A percentile compares a stretch with the other conserved stretches of the same genome.
These are phyloP conservation scores for Paramisgurnus dabryanus DNA, from an alignment of 2,113 vertebrate species.

Conservation along the genomic window DNA sequence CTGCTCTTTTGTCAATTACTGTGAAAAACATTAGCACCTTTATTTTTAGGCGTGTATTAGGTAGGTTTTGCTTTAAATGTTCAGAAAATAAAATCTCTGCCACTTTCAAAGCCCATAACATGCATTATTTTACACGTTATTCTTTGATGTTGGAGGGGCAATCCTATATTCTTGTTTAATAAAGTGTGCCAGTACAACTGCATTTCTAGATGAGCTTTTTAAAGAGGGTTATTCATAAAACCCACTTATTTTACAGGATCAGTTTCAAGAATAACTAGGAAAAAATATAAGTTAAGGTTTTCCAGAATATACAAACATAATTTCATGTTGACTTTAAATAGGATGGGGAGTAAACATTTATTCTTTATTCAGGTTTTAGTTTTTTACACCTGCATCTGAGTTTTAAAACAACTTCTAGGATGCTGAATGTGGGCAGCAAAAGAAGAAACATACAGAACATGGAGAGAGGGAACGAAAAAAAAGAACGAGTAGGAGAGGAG, in stretches of 20 bases:
- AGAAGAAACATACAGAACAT: constrained; percentile 65
- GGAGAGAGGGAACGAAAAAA: constrained; percentile 49
- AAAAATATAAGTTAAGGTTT: background rate
- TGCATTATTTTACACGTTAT: constrained; percentile 41
- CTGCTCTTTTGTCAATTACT: too few species aligned
- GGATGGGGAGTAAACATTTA: background rate
- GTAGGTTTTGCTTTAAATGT: constrained; percentile 38
- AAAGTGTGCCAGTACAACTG: constrained; percentile 63
- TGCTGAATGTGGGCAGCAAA: constrained; percentile 63
- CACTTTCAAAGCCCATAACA: constrained; percentile 42
- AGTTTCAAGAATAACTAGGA: background rate
- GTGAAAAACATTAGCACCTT: too few species aligned
- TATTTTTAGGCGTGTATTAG: too few species aligned
- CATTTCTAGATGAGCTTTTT: constrained; percentile 45
- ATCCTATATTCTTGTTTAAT: constrained; percentile 27
- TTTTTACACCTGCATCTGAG: background rate
- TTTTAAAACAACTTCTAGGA: constrained; percentile 46
- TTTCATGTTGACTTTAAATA: constrained; percentile 17
- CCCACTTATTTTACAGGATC: background rate
- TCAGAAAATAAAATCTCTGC: constrained; percentile 40
- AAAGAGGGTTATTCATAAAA: constrained; percentile 55
- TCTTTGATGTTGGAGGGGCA: constrained; percentile 39
- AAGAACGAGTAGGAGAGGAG: constrained; percentile 49
- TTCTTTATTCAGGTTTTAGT: constrained; percentile 36
- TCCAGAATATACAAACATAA: background rate